These are phyloP conservation scores for Spinus olivaceus DNA, from an alignment of 2,797 vertebrate genomes.

Conservation along the genomic window DNA sequence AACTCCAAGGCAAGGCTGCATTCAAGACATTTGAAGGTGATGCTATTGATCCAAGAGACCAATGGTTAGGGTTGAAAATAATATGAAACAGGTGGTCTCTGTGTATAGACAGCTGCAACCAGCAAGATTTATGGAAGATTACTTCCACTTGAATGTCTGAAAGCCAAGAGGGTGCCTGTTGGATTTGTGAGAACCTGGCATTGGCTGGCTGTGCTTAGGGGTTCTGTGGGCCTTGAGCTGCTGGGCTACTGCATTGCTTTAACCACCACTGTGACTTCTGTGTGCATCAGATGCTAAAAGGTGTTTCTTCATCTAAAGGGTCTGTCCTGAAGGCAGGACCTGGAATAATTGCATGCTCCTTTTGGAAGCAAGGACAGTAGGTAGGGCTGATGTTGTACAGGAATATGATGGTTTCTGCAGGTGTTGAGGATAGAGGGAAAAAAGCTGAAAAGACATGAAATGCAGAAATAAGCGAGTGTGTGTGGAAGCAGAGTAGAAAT, in stretches of 20 bases:
- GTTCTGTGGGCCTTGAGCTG: not conserved
- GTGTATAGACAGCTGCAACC: not conserved
- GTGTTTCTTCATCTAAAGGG: not conserved
- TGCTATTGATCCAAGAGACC: not conserved
- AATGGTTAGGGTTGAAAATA: not conserved
- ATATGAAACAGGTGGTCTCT: not conserved
- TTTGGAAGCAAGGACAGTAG: not conserved
- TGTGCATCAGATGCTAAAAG: not conserved
- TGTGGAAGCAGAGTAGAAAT: not conserved
- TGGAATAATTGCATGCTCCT: not conserved
- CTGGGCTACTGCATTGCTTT: not conserved
- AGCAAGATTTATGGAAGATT: not conserved
- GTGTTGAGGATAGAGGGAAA: not conserved
- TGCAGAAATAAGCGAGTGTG: not conserved
- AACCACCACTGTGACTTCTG: accelerated
- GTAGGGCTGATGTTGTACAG: not conserved
- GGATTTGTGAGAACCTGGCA: not conserved
- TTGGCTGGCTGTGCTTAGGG: not conserved
- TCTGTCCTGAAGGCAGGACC: not conserved
- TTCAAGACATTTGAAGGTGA: not conserved
- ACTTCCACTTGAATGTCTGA: not conserved
- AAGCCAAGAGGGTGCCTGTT: not conserved
- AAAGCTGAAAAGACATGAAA: not conserved
- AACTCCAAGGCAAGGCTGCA: not conserved
- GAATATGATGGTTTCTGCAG: not conserved